Evolutionary conservation across 2,888 invertebrate genomes (phyloP).

Genomic region (Drosophila paranaensis): DNA sequence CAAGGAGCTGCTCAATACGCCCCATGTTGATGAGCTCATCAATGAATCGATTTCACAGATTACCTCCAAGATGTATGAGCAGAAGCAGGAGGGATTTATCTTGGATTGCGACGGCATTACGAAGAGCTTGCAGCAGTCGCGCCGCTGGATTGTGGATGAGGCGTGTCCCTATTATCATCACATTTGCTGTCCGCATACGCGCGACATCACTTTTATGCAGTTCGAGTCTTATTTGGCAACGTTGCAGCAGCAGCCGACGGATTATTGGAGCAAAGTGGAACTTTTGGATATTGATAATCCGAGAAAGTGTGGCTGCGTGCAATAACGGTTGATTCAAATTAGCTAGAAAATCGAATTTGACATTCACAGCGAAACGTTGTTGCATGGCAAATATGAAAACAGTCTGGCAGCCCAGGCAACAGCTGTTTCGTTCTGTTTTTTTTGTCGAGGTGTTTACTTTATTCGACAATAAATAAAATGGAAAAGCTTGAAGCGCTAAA

Average conservation of each 20-base stretch:
- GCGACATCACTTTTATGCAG: conserved; percentile 56
- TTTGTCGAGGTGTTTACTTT: conserved; percentile 4
- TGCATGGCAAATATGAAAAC: background rate
- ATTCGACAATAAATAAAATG: conserved; percentile 62
- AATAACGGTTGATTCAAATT: background rate
- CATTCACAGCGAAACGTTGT: conserved; percentile 20
- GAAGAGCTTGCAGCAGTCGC: conserved; percentile 10
- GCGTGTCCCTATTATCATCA: conserved; percentile 55
- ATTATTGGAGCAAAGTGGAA: conserved; percentile 66
- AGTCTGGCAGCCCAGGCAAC: conserved; percentile 44
- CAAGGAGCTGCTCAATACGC: conserved; percentile 88
- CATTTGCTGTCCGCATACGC: conserved; percentile 42
- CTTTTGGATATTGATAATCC: conserved; percentile 22
- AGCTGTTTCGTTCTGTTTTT: conserved; percentile 32
- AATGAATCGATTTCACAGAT: conserved; percentile 82
- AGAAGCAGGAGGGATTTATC: conserved; percentile 3
- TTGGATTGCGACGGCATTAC: background rate
- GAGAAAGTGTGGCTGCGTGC: conserved; percentile 26
- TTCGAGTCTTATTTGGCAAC: conserved; percentile 71
- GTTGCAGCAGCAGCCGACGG: conserved; percentile 55
- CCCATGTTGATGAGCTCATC: conserved; percentile 89
- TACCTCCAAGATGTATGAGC: conserved; percentile 51
- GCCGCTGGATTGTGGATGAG: conserved; percentile 60
- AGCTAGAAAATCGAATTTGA: conserved; percentile 1
- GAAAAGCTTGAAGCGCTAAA: conserved; percentile 83